phyloP scores from a whole-genome alignment of 2,797 vertebrate genomes.

The Trachurus trachurus region DNA sequence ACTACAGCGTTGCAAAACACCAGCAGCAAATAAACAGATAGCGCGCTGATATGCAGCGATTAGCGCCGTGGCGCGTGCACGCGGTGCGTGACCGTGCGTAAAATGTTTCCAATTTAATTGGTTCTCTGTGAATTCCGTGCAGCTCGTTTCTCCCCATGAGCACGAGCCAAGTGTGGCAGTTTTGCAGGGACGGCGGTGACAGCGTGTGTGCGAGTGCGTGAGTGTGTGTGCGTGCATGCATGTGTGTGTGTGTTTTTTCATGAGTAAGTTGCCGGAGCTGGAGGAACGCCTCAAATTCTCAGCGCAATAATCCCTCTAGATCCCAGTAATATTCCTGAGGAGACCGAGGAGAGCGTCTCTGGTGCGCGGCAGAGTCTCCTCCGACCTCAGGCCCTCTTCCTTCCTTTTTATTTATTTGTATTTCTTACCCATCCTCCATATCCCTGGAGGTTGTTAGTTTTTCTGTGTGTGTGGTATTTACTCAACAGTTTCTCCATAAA shows the following conservation, averaged over 20 bases:
- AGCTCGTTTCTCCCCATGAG: slow-evolving; percentile 9
- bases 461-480: not conserved
- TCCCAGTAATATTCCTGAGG: slow-evolving; percentile 42
- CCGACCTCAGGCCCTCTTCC: slow-evolving; percentile 37
- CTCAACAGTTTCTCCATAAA: not conserved
- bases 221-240: too few relatives aligned
- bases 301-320: slow-evolving; percentile 40
- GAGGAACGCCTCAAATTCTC: slow-evolving; percentile 10
- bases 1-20: slow-evolving; percentile 51
- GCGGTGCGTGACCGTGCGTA: not conserved
- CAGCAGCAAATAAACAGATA: not conserved
- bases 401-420: not conserved
- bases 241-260: not conserved
- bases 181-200: slow-evolving; percentile 42
- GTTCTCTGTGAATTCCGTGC: slow-evolving; percentile 46
- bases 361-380: slow-evolving; percentile 36
- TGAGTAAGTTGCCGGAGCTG: not conserved
- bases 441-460: slow-evolving; percentile 17
- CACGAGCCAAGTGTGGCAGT: slow-evolving; percentile 48
- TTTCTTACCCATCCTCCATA: not conserved
- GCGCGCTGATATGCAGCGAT: slow-evolving; percentile 29
- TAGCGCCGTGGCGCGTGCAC: slow-evolving; percentile 15
- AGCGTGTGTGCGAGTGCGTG: not conserved
- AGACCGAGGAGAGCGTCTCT: slow-evolving; percentile 34
- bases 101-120: slow-evolving; percentile 41